Base-by-base conservation (phyloP, 2,888 invertebrate species). In the Callosobruchus maculatus region DNA sequence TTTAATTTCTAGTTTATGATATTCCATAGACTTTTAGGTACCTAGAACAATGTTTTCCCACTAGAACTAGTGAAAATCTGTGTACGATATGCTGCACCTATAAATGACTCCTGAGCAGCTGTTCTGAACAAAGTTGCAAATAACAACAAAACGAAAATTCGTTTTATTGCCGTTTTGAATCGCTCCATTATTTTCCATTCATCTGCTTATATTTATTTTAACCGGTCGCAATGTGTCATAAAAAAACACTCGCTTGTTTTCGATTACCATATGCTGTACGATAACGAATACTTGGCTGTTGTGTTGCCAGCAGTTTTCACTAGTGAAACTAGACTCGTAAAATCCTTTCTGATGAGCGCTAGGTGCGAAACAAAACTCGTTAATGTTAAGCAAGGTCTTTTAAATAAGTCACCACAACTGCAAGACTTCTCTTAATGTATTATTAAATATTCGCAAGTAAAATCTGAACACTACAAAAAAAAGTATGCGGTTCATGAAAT, bases 121-220 rank as follows among this genome's bases (percentile, higher is more conserved):
- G 49, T 7, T 49, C 13, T 18, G 18, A 67, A 77, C 77, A 77
- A 74, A 75, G 75, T 77, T 77, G 77, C 77, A 74, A 74, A 74
- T 73, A 73, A 70, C 72, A 73, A 74, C 73, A 73, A 74, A 73
- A 72, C 21, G 70, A 72, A 70, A 75, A 73, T 74, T 73, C 70
- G 69, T 75, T 74, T 74, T 74, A 76, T 73, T 72, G 73, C 70
- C 66, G 72, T 73, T 74, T 68, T 71, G 70, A 73, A 72, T 73
- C 71, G 71, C 21, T 74, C 66, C 66, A 72, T 74, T 72, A 74
- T 71, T 76, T 73, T 71, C 70, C 49, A 49, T 49, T 49, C 49
- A 49, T 49, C 49, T 49, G 49, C 49, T 49, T 49, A 49, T 49
- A 49, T 49, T 49, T 49, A 49, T 49, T 49, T 49, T 49, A 49